Percentiles rank a stretch among this genome's conserved stretches.
These are phyloP conservation scores for Platalea minor DNA, from an alignment of 2,797 vertebrate species.

Conservation along the genomic window DNA sequence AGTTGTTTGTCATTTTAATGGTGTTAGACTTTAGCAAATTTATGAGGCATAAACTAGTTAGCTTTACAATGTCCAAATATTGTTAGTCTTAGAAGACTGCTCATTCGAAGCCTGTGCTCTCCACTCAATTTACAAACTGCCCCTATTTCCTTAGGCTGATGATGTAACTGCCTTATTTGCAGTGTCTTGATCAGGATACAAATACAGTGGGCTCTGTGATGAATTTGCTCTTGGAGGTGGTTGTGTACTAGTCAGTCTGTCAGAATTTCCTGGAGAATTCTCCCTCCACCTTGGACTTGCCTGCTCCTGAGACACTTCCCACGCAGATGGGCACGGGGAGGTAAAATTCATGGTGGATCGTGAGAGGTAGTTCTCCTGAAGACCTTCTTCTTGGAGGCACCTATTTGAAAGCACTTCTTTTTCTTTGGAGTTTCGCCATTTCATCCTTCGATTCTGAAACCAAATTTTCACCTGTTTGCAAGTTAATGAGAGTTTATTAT, in stretches of 20 bases:
- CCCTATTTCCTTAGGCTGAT: constrained; percentile 21
- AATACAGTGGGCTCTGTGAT: constrained; percentile 28
- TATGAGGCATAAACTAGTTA: constrained; percentile 60
- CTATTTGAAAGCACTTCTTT: constrained; percentile 87
- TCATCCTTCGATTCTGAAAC: constrained; percentile 99
- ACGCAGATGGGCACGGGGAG: constrained; percentile 61
- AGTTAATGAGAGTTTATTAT: constrained; percentile 35
- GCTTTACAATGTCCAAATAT: constrained; percentile 57
- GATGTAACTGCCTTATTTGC: constrained; percentile 41
- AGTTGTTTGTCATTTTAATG: constrained; percentile 49
- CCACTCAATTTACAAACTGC: background rate
- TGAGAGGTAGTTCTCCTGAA: constrained; percentile 72
- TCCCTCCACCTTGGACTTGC: constrained; percentile 68
- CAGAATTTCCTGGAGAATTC: constrained; percentile 62
- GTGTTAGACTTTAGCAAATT: constrained; percentile 68
- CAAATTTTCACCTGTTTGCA: constrained; percentile 93
- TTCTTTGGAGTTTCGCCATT: constrained; percentile 97
- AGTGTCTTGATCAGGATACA: constrained; percentile 62
- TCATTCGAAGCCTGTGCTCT: constrained; percentile 11
- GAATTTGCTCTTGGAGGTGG: constrained; percentile 40
- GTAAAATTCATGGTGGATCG: constrained; percentile 60
- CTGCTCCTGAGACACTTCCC: constrained; percentile 67
- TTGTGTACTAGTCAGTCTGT: constrained; percentile 52
- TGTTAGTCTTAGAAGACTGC: constrained; percentile 54
- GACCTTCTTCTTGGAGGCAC: constrained; percentile 82